These are phyloP conservation scores for Cylas formicarius DNA, from an alignment of 1,140 invertebrate species.

Conservation along the genomic window DNA sequence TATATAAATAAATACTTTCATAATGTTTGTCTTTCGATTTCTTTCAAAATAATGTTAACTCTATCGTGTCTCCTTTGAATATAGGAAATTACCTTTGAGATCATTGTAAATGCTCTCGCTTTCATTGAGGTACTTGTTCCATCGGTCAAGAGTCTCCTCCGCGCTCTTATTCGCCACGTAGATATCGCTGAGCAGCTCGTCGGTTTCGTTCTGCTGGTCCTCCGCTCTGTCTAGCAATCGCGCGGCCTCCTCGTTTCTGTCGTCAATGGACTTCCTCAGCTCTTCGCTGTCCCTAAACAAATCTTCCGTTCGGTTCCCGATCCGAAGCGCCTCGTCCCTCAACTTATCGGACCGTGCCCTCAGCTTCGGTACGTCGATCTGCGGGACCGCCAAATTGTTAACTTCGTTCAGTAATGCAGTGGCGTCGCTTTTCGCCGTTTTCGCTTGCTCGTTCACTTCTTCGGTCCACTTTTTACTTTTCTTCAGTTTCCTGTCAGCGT, in stretches of 20 bases:
- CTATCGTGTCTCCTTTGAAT: too few relatives aligned
- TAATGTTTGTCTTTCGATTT: too few relatives aligned
- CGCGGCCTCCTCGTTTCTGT: constrained; percentile 36
- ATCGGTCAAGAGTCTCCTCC: constrained; percentile 70
- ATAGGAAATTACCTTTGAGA: constrained; percentile 60
- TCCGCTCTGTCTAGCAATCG: constrained; percentile 48
- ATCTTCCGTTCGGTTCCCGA: constrained; percentile 42
- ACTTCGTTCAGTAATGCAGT: constrained; percentile 70
- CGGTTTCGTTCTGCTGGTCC: constrained; percentile 56
- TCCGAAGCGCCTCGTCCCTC: constrained; percentile 44
- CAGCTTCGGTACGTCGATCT: constrained; percentile 63
- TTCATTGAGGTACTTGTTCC: constrained; percentile 78
- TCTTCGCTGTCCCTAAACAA: constrained; percentile 42
- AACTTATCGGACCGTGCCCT: constrained; percentile 57
- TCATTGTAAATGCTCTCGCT: constrained; percentile 80
- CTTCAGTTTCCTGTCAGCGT: constrained; percentile 58
- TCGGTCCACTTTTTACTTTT: constrained; percentile 61
- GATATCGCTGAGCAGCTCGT: constrained; percentile 60
- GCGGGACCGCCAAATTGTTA: constrained; percentile 64
- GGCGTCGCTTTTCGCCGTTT: constrained; percentile 66
- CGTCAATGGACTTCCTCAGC: constrained; percentile 46
- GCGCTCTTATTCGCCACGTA: constrained; percentile 66
- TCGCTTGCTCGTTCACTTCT: constrained; percentile 46
- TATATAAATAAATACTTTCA: too few relatives aligned
- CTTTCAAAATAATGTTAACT: too few relatives aligned